Evolutionary conservation across 1,140 invertebrate species (phyloP), one percentile per base, ranked within the genome.

Genomic region (Ephestia elutella): DNA sequence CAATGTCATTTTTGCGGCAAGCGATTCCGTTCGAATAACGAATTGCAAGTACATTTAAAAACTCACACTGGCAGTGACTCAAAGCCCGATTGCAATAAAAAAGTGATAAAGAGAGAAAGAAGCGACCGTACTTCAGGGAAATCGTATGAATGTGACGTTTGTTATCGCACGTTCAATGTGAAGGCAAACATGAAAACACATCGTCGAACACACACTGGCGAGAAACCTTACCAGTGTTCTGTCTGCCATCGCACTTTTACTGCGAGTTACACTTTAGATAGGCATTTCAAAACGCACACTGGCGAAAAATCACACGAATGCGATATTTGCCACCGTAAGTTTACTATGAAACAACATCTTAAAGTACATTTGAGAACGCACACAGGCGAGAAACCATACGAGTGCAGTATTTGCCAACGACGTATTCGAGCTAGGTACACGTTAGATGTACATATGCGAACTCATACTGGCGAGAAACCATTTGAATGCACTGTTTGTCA

Each of bases 291-390:
- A 32, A 21, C 11, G n/a, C 49, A 58, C 49, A 30, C 15, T 0
- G 18, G 56, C 49, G 49, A 51, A 65, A 92, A 91, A 62, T 92
- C 92, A 0, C 93, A 91, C 60, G 89, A 90, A 7, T 94, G 93
- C 75, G 91, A 91, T 55, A 83, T 91, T 10, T 91, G 90, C 60
- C 25, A 55, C n/a, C 76, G 79, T 35, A 62, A 58, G n/a, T 91
- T 91, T 62, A 86, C 80, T 0, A 83, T 82, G 13, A 88, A 19
- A 50, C 20, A 50, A 20, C 20, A 50, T 50, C 18, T 50, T 10
- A 50, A 50, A 20, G 20, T 15, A 20, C 49, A 50, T 20, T 13
- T 50, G n/a, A 50, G 49, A 10, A 50, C 19, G 10, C 49, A 50
- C 19, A 50, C 18, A 3, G 49, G 49, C 19, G 49, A 50, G 9